Evolutionary conservation across 53 echinoderm and acorn worm genomes (phyloP), one percentile per base, ranked within the genome.

Genomic region (Antedon mediterranea): DNA sequence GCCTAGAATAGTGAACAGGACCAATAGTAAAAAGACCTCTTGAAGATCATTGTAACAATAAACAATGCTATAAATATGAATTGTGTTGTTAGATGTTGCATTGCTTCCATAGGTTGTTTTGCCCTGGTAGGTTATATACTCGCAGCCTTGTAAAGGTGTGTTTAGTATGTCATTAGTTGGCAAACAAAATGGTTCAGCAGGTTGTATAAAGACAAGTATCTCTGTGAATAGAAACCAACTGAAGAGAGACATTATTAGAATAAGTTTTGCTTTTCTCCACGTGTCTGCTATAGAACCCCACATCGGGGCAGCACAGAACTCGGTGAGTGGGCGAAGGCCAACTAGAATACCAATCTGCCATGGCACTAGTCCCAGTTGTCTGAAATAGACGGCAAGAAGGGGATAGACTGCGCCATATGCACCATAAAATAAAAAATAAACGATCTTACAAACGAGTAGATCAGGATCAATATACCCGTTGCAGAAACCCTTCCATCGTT

Each of bases 181-280:
- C 57, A 94, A 81, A 78, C 94, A 94, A 28, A 71, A 79, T 71
- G 86, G 83, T 7, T 83, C 73, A 0, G 83, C 87, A 6, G 91
- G 94, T 34, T 78, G 76, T 28, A 94, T 79, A 72, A 94, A 94
- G 23, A 89, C 94, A 71, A 94, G 73, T 18, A 89, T 87, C 73
- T 94, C 94, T n/a, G 94, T 94, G 75, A 94, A 94, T 31, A 94
- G 71, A 0, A 94, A 82, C 94, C 94, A 94, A n/a, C 89, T 87
- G 72, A 89, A 80, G 26, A 94, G 83, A 0, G 94, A 94, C 37
- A 94, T 80, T 18, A 94, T 80, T 28, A 94, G 80, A 31, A 94
- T 91, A 26, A 89, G 80, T 43, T 91, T 91, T 34, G 89, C 94
- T 73, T 91, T 94, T 9, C 87, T 83, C 91, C 91, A 94, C 8